A percentile compares a stretch with the other conserved stretches of the same genome.
Conservation (phyloP, 1,140 invertebrate species). For the Spodoptera litura region DNA sequence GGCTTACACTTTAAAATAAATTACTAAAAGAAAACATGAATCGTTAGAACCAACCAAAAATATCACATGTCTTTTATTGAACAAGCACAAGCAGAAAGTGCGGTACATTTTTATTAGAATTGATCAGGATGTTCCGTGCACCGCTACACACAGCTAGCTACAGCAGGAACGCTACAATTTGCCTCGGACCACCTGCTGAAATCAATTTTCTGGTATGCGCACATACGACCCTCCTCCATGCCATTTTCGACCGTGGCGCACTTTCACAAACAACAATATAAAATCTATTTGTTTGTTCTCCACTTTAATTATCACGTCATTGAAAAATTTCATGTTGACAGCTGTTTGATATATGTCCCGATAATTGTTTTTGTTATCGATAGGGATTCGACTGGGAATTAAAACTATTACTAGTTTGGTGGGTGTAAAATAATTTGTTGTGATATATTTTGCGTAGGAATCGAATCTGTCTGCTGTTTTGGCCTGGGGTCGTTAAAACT, state of each 20-base stretch:
- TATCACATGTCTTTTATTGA: neutral
- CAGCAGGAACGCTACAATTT: conserved; percentile 24
- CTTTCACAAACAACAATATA: conserved; percentile 1
- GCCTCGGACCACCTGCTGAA: conserved; percentile 30
- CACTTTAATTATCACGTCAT: conserved; percentile 16
- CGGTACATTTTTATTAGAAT: conserved; percentile 1
- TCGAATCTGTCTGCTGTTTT: too few species aligned
- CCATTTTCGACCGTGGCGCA: neutral
- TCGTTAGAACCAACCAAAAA: neutral
- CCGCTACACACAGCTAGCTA: neutral
- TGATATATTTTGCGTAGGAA: too few species aligned
- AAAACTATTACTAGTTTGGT: too few species aligned
- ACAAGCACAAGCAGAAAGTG: neutral
- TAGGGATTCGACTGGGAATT: neutral
- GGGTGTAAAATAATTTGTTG: too few species aligned
- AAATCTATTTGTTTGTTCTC: conserved; percentile 20
- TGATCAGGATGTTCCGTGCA: neutral
- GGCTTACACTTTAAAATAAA: too few species aligned
- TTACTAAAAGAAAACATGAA: too few species aligned
- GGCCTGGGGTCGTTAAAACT: too few species aligned
- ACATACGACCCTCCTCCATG: neutral
- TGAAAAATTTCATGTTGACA: conserved; percentile 2
- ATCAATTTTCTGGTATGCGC: conserved; percentile 36
- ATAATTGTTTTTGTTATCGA: neutral
- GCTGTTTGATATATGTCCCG: neutral